These are phyloP conservation scores for Pollachius pollachius DNA, from an alignment of 2,113 vertebrate genomes.

Conservation along the genomic window DNA sequence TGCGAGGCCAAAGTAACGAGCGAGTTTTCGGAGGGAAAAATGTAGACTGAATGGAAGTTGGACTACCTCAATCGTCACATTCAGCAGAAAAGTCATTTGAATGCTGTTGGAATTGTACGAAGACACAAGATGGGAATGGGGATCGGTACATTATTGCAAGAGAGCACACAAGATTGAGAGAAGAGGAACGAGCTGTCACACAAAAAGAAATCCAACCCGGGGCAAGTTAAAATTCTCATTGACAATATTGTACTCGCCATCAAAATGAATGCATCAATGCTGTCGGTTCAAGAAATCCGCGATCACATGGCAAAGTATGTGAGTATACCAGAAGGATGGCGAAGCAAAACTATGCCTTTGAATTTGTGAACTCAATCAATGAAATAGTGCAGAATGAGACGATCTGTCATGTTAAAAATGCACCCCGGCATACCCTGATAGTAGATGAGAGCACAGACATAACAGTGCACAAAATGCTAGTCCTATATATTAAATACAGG, in stretches of 20 bases:
- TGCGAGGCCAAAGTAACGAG: background rate
- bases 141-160: background rate
- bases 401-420: background rate
- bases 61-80: background rate
- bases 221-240: background rate
- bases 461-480: background rate
- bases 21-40: conserved; percentile 1
- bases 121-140: background rate
- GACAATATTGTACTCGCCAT: background rate
- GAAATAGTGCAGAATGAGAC: background rate
- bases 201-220: background rate
- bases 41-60: conserved; percentile 9
- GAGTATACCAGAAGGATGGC: background rate
- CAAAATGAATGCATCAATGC: conserved; percentile 1
- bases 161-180: background rate
- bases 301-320: conserved; percentile 13
- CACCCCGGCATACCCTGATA: background rate
- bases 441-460: conserved; percentile 26
- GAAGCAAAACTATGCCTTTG: background rate
- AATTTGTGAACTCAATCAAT: conserved; percentile 9
- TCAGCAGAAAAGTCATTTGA: no score
- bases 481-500: background rate
- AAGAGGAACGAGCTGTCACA: background rate
- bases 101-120: no score
- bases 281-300: conserved; percentile 1